Base-by-base conservation (phyloP, 2,888 invertebrate genomes). In the Busseola fusca region DNA sequence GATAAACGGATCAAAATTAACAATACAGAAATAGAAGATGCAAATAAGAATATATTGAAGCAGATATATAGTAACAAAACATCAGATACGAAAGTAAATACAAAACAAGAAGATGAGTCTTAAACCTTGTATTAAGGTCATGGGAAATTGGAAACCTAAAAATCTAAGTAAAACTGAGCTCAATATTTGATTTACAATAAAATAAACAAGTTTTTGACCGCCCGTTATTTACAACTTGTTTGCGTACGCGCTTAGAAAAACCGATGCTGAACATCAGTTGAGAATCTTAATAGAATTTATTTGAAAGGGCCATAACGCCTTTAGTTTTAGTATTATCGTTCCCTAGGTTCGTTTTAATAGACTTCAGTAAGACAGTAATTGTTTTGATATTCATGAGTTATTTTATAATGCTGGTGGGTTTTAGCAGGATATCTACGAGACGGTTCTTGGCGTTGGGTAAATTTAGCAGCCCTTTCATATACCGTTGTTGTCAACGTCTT, bases 181-280 rank as follows among this genome's bases (percentile, higher is more conserved):
- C 69, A 76, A 74, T 66, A 62, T 84, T 80, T 77, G 76, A 77
- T 83, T 81, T 75, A 74, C 64, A 71, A 76, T 79, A 59, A 66
- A 72, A 79, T 72, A 66, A 56, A 16, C 48, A 56, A n/a, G 58
- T 74, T 77, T 77, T 76, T 74, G 70, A 72, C 66, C 59, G 60
- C 21, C 81, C 68, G 79, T 75, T 85, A 78, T 80, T 76, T 71
- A 71, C 54, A 69, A 63, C 68, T 73, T 67, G 64, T 71, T 81
- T 73, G 72, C 48, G 6, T 65, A 65, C 34, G 50, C 54, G 58
- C 34, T 59, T 45, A 64, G 56, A 45, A 50, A 65, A 77, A 68
- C 42, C 57, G 45, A 81, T 40, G 64, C 40, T 58, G 34, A 64
- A 64, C 42, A 52, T 54, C 59, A 58, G 54, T 57, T 72, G 65